Evolutionary conservation across 1,140 invertebrate genomes (phyloP).

Genomic region (Leptinotarsa lineolata): DNA sequence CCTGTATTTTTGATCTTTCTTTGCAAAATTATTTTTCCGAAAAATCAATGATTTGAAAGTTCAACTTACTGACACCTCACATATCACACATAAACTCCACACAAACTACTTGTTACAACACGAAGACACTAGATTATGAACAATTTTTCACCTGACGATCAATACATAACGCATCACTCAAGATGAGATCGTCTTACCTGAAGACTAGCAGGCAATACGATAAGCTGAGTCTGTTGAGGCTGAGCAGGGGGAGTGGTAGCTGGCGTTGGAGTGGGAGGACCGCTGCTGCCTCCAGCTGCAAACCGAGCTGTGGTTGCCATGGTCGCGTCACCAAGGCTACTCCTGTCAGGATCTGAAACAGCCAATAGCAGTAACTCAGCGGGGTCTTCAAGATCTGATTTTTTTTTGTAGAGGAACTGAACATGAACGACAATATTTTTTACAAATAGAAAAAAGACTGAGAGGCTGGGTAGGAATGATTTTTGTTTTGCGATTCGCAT

Average conservation of each 20-base stretch:
- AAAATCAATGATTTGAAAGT: not conserved
- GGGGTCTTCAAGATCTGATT: not conserved
- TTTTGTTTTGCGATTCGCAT: not conserved
- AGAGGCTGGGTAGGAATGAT: not conserved
- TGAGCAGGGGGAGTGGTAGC: conserved; percentile 52
- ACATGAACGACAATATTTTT: not conserved
- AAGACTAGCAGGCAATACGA: conserved; percentile 56
- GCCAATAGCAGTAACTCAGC: conserved; percentile 26
- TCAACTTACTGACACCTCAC: not conserved
- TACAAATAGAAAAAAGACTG: not conserved
- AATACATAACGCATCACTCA: conserved; percentile 12
- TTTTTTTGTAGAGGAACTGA: conserved; percentile 11
- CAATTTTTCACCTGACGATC: conserved; percentile 9
- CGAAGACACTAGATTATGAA: not conserved
- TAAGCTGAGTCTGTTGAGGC: conserved; percentile 53
- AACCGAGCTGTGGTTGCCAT: conserved; percentile 57
- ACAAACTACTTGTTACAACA: not conserved
- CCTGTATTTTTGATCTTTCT: too few species aligned
- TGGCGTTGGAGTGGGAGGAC: conserved; percentile 52
- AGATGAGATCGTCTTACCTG: conserved; percentile 48
- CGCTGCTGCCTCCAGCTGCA: conserved; percentile 52
- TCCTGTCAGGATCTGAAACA: conserved; percentile 49
- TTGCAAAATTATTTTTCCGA: too few species aligned
- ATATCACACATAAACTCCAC: not conserved
- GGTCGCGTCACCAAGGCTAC: conserved; percentile 53